Evolutionary conservation across 2,113 vertebrate species (phyloP).

Genomic region (Jacana jacana): DNA sequence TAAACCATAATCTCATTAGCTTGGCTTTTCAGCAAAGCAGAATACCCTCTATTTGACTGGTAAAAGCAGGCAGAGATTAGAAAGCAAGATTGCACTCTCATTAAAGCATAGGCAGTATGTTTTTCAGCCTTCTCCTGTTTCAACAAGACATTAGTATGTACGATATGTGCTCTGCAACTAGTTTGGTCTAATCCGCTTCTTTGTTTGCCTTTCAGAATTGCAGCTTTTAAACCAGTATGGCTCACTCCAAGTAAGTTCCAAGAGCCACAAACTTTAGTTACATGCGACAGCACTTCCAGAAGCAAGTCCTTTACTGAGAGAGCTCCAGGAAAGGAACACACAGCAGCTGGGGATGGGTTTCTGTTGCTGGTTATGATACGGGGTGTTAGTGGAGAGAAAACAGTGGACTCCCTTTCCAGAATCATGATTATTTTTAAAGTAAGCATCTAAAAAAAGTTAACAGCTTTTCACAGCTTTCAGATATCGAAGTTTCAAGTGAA

Average conservation of each 20-base stretch:
- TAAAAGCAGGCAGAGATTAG: neutral
- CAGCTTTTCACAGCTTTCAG: neutral
- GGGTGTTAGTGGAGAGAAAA: neutral
- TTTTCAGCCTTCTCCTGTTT: neutral
- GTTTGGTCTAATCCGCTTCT: constrained; percentile 26
- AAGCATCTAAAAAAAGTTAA: neutral
- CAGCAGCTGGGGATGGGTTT: neutral
- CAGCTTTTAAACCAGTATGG: neutral
- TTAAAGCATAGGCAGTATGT: neutral
- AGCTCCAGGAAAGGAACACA: neutral
- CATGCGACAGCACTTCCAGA: neutral
- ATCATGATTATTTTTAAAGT: neutral
- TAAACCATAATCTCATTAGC: neutral
- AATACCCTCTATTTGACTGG: neutral
- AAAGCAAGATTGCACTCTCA: neutral
- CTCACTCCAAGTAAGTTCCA: neutral
- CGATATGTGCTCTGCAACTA: neutral
- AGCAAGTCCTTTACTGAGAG: neutral
- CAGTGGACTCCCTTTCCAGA: neutral
- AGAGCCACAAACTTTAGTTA: neutral
- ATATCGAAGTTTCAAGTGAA: neutral
- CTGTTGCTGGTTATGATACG: neutral
- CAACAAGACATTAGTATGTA: constrained; percentile 14
- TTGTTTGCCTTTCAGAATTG: neutral
- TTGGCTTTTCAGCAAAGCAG: neutral